Percentiles rank a stretch among this genome's conserved stretches.
phyloP scores from a whole-genome alignment of 2,888 invertebrate species.

The Nomada goodeniana region DNA sequence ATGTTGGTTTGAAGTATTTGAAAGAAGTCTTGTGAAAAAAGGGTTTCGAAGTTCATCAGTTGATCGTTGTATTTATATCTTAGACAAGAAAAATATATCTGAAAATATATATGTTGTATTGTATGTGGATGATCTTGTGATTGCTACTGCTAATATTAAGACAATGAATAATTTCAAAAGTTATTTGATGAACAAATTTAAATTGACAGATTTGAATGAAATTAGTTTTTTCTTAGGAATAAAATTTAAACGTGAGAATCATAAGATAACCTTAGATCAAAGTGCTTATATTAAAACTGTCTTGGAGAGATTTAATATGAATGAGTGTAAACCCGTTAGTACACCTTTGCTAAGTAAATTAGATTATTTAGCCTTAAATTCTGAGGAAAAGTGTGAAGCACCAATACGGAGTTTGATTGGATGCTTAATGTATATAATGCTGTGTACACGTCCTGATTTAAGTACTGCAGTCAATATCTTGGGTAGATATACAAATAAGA shows the following conservation, averaged over 20 bases:
- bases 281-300: conserved; percentile 2
- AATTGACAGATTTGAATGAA: conserved; percentile 4
- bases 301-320: conserved; percentile 5
- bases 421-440: not conserved
- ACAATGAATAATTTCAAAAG: conserved; percentile 1
- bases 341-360: not conserved
- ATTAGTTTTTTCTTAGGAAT: conserved; percentile 5
- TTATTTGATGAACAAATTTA: not conserved
- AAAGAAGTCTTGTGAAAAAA: conserved; percentile 34
- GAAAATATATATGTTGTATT: conserved; percentile 2
- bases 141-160: conserved; percentile 1
- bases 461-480: not conserved
- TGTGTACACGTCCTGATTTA: no score
- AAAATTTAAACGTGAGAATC: not conserved
- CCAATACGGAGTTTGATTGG: no score
- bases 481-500: not conserved
- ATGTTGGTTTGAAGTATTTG: conserved; percentile 12
- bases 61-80: conserved; percentile 49
- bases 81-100: conserved; percentile 18
- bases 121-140: conserved; percentile 3
- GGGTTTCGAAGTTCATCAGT: conserved; percentile 52
- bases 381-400: not conserved
- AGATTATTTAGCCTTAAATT: no score
- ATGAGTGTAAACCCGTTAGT: not conserved
- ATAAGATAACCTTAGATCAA: not conserved